phyloP scores from a whole-genome alignment of 1,140 invertebrate genomes.

The Drosophila erecta region DNA sequence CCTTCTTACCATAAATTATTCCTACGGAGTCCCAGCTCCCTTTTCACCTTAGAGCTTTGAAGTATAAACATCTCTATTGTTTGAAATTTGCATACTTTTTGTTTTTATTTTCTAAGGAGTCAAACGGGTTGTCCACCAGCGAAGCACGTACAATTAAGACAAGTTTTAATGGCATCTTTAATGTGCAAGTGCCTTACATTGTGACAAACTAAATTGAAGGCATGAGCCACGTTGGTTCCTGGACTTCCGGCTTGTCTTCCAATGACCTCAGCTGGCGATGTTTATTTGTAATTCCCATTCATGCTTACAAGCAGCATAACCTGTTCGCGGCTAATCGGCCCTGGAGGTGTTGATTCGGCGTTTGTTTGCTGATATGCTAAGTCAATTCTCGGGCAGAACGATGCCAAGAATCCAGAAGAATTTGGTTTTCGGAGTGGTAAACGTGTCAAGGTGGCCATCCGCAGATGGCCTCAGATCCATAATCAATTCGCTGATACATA shows the following conservation, averaged over 20 bases:
- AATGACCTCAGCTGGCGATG: slow-evolving; percentile 20
- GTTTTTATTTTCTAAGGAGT: slow-evolving; percentile 22
- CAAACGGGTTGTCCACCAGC: slow-evolving; percentile 7
- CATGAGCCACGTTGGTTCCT: slow-evolving; percentile 34
- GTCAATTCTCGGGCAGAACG: slow-evolving; percentile 11
- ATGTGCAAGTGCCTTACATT: slow-evolving; percentile 28
- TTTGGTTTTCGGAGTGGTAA: not conserved
- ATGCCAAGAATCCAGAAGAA: slow-evolving; percentile 1
- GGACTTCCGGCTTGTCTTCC: slow-evolving; percentile 42
- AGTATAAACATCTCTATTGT: slow-evolving; percentile 1
- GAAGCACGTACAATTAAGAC: slow-evolving; percentile 28
- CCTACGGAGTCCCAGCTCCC: slow-evolving; percentile 8
- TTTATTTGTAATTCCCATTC: slow-evolving; percentile 45
- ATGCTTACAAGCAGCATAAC: slow-evolving; percentile 40
- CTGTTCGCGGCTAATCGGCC: slow-evolving; percentile 30
- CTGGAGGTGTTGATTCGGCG: slow-evolving; percentile 31
- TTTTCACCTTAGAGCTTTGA: not conserved
- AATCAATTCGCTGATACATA: slow-evolving; percentile 17
- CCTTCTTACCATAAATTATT: too few relatives aligned
- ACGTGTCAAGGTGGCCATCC: slow-evolving; percentile 23
- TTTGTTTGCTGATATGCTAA: slow-evolving; percentile 28
- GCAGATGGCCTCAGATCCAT: slow-evolving; percentile 4
- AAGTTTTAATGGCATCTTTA: slow-evolving; percentile 36
- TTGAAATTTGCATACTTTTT: slow-evolving; percentile 13
- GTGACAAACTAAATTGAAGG: slow-evolving; percentile 3